Evolutionary conservation across 2,888 invertebrate genomes (phyloP).

Genomic region (Ormyrus pomaceus): DNA sequence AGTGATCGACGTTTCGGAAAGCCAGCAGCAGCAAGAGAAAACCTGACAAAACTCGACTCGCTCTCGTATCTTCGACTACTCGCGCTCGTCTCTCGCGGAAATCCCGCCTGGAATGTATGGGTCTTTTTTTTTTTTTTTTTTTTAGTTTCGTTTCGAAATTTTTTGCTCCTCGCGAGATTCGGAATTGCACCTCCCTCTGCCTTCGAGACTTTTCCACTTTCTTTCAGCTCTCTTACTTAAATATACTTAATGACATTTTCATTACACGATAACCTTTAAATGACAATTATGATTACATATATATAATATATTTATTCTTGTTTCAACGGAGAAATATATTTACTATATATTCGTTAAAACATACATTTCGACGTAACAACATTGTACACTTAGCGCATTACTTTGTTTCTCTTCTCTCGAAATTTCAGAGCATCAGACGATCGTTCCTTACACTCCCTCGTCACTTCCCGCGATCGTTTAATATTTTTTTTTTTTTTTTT

Average conservation of each 20-base stretch:
- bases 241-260: slow-evolving; percentile 19
- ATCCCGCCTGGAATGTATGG: slow-evolving; percentile 27
- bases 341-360: slow-evolving; percentile 50
- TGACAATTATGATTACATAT: slow-evolving; percentile 51
- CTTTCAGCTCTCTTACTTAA: slow-evolving; percentile 1
- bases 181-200: background rate
- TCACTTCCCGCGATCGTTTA: background rate
- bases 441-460: background rate
- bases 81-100: background rate
- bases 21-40: slow-evolving; percentile 7
- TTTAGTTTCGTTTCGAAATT: background rate
- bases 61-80: background rate
- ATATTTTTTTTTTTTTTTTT: slow-evolving; percentile 9
- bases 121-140: background rate
- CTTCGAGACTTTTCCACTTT: background rate
- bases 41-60: slow-evolving; percentile 19
- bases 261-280: slow-evolving; percentile 42
- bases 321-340: slow-evolving; percentile 50
- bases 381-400: slow-evolving; percentile 32
- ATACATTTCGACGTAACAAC: slow-evolving; percentile 44
- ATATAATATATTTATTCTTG: slow-evolving; percentile 1
- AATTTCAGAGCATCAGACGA: slow-evolving; percentile 9
- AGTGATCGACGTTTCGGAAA: slow-evolving; percentile 54
- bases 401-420: slow-evolving; percentile 15
- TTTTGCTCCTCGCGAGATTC: background rate